These are phyloP conservation scores for Pampus argenteus DNA, from an alignment of 2,797 vertebrate genomes.

Conservation along the genomic window DNA sequence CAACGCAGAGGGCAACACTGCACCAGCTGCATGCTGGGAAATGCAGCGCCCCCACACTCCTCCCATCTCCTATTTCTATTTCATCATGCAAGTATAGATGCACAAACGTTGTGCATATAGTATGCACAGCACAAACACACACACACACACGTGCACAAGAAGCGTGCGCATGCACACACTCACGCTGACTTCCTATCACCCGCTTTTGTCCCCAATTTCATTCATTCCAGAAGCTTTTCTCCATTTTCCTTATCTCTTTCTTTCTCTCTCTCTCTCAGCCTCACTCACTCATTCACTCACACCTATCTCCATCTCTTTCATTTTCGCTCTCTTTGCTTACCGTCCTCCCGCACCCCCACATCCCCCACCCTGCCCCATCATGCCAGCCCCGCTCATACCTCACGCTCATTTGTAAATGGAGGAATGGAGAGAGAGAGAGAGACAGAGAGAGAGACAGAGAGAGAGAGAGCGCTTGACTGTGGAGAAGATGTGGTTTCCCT, in stretches of 20 bases:
- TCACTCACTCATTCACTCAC: constrained; percentile 72
- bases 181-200: constrained; percentile 64
- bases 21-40: constrained; percentile 81
- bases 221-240: constrained; percentile 80
- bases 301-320: constrained; percentile 82
- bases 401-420: constrained; percentile 79
- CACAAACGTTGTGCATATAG: constrained; percentile 55
- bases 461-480: constrained; percentile 62
- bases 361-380: constrained; percentile 2
- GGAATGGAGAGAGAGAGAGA: constrained; percentile 45
- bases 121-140: constrained; percentile 20
- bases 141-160: constrained; percentile 33
- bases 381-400: constrained; percentile 61
- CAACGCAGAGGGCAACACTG: constrained; percentile 72
- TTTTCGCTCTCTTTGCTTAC: constrained; percentile 73
- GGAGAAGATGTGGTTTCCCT: constrained; percentile 70
- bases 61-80: constrained; percentile 56
- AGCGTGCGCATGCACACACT: constrained; percentile 27
- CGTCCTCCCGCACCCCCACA: not conserved
- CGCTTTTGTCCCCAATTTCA: constrained; percentile 78
- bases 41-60: constrained; percentile 40
- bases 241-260: constrained; percentile 82
- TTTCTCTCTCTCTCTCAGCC: constrained; percentile 72
- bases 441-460: constrained; percentile 9
- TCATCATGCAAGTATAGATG: constrained; percentile 59